These are phyloP conservation scores for Sialis fuliginosa DNA, from an alignment of 2,888 invertebrate species.

Conservation along the genomic window DNA sequence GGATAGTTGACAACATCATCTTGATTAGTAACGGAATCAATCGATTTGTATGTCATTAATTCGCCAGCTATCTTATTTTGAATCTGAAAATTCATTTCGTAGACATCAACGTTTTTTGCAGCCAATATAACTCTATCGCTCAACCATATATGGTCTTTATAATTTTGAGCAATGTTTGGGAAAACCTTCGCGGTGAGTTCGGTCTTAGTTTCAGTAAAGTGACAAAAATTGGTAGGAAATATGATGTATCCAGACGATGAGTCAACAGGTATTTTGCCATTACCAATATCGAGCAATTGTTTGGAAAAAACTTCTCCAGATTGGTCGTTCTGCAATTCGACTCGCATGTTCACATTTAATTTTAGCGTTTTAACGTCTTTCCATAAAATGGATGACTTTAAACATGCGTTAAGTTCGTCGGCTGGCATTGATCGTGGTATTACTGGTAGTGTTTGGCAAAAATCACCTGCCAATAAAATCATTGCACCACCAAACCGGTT, in stretches of 20 bases:
- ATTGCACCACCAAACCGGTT: slow-evolving; percentile 8
- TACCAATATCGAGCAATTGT: slow-evolving; percentile 19
- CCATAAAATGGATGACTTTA: slow-evolving; percentile 8
- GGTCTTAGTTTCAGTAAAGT: slow-evolving; percentile 12
- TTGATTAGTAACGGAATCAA: too few relatives aligned
- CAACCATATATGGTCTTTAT: slow-evolving; percentile 14
- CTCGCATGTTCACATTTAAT: slow-evolving; percentile 9
- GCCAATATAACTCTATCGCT: slow-evolving; percentile 10
- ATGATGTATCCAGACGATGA: slow-evolving; percentile 13
- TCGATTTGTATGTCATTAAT: slow-evolving; percentile 15
- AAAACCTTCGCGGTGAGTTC: slow-evolving; percentile 17
- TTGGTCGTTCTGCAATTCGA: slow-evolving; percentile 5
- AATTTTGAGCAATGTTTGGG: slow-evolving; percentile 15
- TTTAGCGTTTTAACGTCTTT: slow-evolving; percentile 7
- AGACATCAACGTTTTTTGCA: slow-evolving; percentile 9
- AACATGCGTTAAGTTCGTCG: slow-evolving; percentile 9
- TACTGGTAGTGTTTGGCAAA: slow-evolving; percentile 10
- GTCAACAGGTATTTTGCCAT: slow-evolving; percentile 15
- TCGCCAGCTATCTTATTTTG: slow-evolving; percentile 13
- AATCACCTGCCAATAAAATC: slow-evolving; percentile 10
- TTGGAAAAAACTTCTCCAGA: slow-evolving; percentile 6
- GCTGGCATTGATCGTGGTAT: slow-evolving; percentile 9
- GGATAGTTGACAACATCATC: too few relatives aligned
- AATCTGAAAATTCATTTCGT: slow-evolving; percentile 13
- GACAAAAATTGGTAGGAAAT: slow-evolving; percentile 15